Percentiles rank a stretch among this genome's conserved stretches.
Evolutionary conservation across 2,888 invertebrate genomes (phyloP).

Genomic region (Drosophila dives): DNA sequence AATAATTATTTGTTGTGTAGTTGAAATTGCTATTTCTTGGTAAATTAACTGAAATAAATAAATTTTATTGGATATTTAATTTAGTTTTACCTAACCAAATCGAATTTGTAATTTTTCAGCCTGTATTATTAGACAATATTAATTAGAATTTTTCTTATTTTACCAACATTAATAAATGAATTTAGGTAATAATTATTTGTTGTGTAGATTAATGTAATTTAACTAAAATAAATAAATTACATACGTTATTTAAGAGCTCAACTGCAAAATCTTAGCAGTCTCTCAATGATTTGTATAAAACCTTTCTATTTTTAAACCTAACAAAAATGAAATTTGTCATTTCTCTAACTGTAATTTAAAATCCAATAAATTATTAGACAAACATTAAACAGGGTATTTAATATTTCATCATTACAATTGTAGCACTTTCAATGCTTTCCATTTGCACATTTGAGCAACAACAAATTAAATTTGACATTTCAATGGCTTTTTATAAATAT

Average conservation of each 20-base stretch:
- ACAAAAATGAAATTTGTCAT: conserved; percentile 4
- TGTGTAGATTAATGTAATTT: background rate
- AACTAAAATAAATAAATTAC: background rate
- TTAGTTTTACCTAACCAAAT: too few species aligned
- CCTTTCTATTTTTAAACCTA: background rate
- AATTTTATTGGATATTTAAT: too few species aligned
- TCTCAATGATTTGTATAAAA: background rate
- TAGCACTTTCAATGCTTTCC: too few species aligned
- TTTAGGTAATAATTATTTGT: too few species aligned
- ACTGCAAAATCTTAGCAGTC: background rate
- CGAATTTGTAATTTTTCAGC: background rate
- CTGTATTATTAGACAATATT: background rate
- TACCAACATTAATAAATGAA: background rate
- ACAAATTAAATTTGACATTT: conserved; percentile 6
- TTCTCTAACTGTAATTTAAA: background rate
- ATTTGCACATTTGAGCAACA: background rate
- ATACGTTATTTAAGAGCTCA: background rate
- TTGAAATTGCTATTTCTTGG: too few species aligned
- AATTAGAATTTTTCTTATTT: background rate
- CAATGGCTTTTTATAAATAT: conserved; percentile 20
- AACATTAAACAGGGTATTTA: background rate
- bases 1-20: too few species aligned
- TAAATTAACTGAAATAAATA: too few species aligned
- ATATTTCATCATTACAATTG: background rate
- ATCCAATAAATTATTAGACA: background rate